Percentiles rank a stretch among this genome's conserved stretches.
Evolutionary conservation across 2,888 invertebrate species (phyloP).

Genomic region (Calameuta pallipes): DNA sequence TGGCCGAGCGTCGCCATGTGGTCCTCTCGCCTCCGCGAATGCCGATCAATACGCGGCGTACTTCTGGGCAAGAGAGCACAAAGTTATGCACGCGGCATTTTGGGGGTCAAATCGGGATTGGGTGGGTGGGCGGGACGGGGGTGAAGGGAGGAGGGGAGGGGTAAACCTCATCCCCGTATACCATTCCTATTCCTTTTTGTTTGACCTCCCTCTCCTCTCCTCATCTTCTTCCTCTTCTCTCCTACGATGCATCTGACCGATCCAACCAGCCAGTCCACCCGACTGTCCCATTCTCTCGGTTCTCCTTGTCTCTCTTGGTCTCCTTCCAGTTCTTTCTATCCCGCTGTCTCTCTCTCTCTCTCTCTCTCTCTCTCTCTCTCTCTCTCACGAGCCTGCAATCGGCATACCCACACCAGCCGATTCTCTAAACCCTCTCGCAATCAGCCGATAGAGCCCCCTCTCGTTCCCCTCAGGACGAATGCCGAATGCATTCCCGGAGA

Average conservation of each 20-base stretch:
- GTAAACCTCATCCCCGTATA: conserved; percentile 26
- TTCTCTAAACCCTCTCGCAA: not conserved
- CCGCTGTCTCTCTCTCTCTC: conserved; percentile 10
- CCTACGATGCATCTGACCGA: conserved; percentile 17
- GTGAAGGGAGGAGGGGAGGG: conserved; percentile 8
- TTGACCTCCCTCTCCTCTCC: conserved; percentile 9
- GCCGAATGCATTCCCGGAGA: too few relatives aligned
- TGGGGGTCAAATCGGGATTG: conserved; percentile 38
- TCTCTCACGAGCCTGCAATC: conserved; percentile 10
- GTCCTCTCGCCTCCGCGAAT: conserved; percentile 47
- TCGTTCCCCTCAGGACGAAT: not conserved
- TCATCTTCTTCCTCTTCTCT: conserved; percentile 28
- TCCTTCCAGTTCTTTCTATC: conserved; percentile 5
- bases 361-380: conserved; percentile 10
- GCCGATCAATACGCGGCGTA: conserved; percentile 56
- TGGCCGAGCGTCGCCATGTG: conserved; percentile 61
- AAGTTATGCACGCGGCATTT: conserved; percentile 58
- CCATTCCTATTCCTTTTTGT: conserved; percentile 19
- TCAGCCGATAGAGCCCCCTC: conserved; percentile 3
- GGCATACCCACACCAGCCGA: conserved; percentile 13
- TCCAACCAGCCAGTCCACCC: conserved; percentile 22
- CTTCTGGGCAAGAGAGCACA: conserved; percentile 43
- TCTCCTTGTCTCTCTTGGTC: conserved; percentile 7
- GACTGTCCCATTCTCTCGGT: conserved; percentile 17
- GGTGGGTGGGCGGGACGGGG: conserved; percentile 18